phyloP scores from a whole-genome alignment of 2,888 invertebrate species.

The Lordiphosa fenestrarum region DNA sequence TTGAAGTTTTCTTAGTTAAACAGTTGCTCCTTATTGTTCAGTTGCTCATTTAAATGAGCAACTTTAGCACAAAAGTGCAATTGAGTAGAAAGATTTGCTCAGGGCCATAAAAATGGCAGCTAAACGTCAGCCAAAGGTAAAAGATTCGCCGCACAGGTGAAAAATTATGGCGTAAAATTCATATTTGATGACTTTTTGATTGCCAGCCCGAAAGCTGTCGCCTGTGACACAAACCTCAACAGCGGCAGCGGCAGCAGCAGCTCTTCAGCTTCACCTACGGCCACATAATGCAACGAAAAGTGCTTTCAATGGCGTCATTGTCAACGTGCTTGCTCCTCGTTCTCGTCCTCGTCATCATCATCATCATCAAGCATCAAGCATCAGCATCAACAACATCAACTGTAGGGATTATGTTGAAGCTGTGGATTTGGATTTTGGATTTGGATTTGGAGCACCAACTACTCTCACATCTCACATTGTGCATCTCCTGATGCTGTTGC shows the following conservation, averaged over 20 bases:
- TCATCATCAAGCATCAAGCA: conserved; percentile 33
- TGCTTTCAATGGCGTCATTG: conserved; percentile 67
- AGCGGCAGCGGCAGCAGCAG: conserved; percentile 17
- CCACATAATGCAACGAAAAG: conserved; percentile 65
- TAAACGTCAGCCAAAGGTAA: conserved; percentile 17
- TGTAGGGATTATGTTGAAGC: conserved; percentile 41
- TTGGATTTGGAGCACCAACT: conserved; percentile 28
- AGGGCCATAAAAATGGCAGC: conserved; percentile 20
- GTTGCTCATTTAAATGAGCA: neutral
- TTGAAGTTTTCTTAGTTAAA: too few species aligned
- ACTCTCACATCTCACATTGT: conserved; percentile 28
- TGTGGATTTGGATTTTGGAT: conserved; percentile 18
- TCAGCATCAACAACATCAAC: conserved; percentile 26
- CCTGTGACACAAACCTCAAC: conserved; percentile 1
- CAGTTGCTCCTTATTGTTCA: neutral
- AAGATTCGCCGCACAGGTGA: conserved; percentile 53
- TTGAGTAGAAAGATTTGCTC: conserved; percentile 56
- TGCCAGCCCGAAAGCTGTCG: conserved; percentile 59
- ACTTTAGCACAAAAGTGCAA: conserved; percentile 60
- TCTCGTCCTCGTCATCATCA: conserved; percentile 32
- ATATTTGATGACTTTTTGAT: conserved; percentile 79
- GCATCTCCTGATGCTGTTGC: conserved; percentile 4
- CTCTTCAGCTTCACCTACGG: conserved; percentile 27
- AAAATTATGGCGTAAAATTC: conserved; percentile 78
- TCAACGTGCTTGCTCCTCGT: conserved; percentile 43